phyloP scores from a whole-genome alignment of 2,797 vertebrate species.

The Botia almorhae region DNA sequence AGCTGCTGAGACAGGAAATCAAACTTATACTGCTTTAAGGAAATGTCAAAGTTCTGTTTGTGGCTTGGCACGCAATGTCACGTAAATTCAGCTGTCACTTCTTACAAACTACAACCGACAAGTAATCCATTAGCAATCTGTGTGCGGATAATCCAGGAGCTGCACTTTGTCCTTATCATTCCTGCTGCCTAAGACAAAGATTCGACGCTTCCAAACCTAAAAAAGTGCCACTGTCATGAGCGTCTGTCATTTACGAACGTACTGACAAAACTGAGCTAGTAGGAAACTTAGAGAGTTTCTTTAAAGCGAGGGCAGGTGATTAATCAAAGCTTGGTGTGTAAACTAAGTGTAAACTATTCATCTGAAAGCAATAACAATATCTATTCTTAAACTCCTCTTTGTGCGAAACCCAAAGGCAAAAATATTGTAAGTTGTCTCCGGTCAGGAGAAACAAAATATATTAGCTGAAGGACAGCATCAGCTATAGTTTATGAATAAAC shows the following conservation, averaged over 20 bases:
- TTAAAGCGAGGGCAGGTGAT: slow-evolving; percentile 62
- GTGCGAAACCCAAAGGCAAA: not conserved
- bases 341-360: not conserved
- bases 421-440: not conserved
- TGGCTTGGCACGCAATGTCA: slow-evolving; percentile 52
- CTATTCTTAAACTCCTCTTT: not conserved
- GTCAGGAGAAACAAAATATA: not conserved
- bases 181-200: slow-evolving; percentile 51
- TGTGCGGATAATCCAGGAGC: slow-evolving; percentile 45
- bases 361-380: not conserved
- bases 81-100: slow-evolving; percentile 62
- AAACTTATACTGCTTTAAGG: slow-evolving; percentile 60
- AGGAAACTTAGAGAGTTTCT: slow-evolving; percentile 58
- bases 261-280: slow-evolving; percentile 58
- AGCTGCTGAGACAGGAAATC: slow-evolving; percentile 63
- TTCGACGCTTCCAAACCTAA: slow-evolving; percentile 21
- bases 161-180: slow-evolving; percentile 40
- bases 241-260: slow-evolving; percentile 45
- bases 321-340: slow-evolving; percentile 40
- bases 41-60: slow-evolving; percentile 66
- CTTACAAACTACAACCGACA: slow-evolving; percentile 60
- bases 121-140: slow-evolving; percentile 53
- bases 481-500: not conserved
- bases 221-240: slow-evolving; percentile 45
- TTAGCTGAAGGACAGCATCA: not conserved